Conservation (phyloP, 64 coral and sea anemone species). For the Montipora cactus region DNA sequence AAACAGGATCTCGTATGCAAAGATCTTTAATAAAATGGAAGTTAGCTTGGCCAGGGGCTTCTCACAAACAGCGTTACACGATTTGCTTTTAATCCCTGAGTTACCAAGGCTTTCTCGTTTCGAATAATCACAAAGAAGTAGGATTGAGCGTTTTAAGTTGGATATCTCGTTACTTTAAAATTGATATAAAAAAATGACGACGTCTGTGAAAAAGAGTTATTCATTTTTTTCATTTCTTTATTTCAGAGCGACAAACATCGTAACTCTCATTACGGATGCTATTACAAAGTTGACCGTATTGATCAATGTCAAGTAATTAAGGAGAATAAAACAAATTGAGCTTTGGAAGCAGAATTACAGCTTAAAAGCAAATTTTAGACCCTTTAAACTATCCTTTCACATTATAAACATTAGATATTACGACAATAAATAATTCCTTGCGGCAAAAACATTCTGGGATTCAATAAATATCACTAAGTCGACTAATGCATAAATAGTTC, state of each 20-base stretch:
- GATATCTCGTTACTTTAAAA: no score
- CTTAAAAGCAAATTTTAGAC: neutral
- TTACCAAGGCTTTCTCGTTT: no score
- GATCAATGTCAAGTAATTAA: no score
- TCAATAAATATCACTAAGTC: slow-evolving; percentile 12
- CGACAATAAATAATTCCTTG: slow-evolving; percentile 29
- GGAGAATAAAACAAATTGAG: no score
- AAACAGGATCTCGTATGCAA: no score
- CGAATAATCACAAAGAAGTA: no score
- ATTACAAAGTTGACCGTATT: neutral
- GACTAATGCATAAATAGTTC: neutral
- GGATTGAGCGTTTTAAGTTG: no score
- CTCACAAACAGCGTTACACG: no score
- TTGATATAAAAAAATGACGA: neutral
- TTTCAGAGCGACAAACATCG: neutral
- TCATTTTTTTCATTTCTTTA: neutral
- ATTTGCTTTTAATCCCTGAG: no score
- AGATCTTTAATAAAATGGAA: no score
- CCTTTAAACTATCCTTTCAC: neutral
- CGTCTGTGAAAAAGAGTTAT: neutral
- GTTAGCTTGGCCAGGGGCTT: no score
- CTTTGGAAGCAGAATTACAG: neutral
- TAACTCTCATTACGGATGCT: neutral
- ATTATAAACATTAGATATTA: neutral
- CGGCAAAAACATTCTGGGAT: slow-evolving; percentile 1